Evolutionary conservation across 2,797 vertebrate species (phyloP).

Genomic region (Vireo griseus): DNA sequence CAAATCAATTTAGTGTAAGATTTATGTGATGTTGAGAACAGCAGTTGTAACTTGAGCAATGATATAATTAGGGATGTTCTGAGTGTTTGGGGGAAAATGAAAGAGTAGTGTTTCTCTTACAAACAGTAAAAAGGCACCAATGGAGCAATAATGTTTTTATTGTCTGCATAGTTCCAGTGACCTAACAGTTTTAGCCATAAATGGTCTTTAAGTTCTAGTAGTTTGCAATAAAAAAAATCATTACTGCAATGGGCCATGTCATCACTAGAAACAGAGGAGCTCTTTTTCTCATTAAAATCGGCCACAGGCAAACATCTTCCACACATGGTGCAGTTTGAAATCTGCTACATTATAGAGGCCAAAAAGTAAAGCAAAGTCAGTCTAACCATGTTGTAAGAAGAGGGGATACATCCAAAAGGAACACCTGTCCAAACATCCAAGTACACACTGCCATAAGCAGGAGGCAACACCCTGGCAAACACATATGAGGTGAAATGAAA

Average conservation of each 20-base stretch:
- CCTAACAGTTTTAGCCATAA: constrained; percentile 52
- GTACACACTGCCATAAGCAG: neutral
- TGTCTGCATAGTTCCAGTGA: constrained; percentile 35
- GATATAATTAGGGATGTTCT: constrained; percentile 67
- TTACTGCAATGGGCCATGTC: neutral
- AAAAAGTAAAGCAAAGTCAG: neutral
- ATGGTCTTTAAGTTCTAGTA: constrained; percentile 45
- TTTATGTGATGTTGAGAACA: constrained; percentile 72
- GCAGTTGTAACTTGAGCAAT: constrained; percentile 46
- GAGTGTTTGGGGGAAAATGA: constrained; percentile 48
- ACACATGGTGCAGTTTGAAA: neutral
- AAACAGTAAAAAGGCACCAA: constrained; percentile 17
- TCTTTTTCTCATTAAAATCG: neutral
- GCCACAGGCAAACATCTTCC: neutral
- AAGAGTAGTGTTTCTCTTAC: constrained; percentile 32
- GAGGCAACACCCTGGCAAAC: neutral
- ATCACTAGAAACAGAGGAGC: neutral
- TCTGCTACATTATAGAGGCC: neutral
- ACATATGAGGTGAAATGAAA: neutral
- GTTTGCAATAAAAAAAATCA: constrained; percentile 34
- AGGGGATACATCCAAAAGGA: fast-evolving
- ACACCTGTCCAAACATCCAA: neutral
- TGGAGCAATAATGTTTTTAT: constrained; percentile 59
- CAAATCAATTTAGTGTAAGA: constrained; percentile 71
- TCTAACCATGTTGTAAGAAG: neutral